Evolutionary conservation across 1,140 invertebrate species (phyloP), one percentile per base, ranked within the genome.

Genomic region (Drosophila punjabiensis): DNA sequence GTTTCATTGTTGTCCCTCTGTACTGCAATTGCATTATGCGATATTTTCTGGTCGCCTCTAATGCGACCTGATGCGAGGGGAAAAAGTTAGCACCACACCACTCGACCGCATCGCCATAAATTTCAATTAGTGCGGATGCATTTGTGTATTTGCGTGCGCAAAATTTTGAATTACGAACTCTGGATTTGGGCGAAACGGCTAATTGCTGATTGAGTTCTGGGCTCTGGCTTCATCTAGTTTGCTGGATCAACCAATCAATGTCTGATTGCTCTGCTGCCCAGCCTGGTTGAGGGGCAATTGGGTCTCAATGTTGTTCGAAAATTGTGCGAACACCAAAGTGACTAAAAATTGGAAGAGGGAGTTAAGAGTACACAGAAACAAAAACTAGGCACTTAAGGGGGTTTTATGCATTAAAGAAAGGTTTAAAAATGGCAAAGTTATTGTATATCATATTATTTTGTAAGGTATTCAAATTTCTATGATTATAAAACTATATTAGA

Each of bases 131-230:
- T 53, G 45, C 59, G 67, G 62, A 75, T 74, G 71, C 39, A 75
- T 66, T 69, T 69, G 73, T 47, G 66, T 65, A 77, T 77, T 71
- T 81, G 59, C 48, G 74, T 58, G 65, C 33, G 62, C 73, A 67
- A 84, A 84, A 84, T 80, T 84, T 70, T 85, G 82, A 85, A 85
- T 78, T 85, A 81, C 85, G 82, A 85, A 85, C 74, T 81, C 66
- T 28, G 76, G 47, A 73, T 65, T 81, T 53, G 65, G 63, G n/a
- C 69, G 45, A 62, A 32, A 45, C 30, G 80, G 73, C 78, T 85
- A 85, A 85, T 85, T 85, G 68, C 64, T 80, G 63, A 81, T 69
- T 73, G 82, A 85, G 65, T 74, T 85, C 41, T 50, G 70, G 53
- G 37, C 68, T 37, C 43, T 35, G 37, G 45, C 37, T 14, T 20